A percentile compares a stretch with the other conserved stretches of the same genome.
phyloP scores from a whole-genome alignment of 1,140 invertebrate genomes.

The Apis dorsata region DNA sequence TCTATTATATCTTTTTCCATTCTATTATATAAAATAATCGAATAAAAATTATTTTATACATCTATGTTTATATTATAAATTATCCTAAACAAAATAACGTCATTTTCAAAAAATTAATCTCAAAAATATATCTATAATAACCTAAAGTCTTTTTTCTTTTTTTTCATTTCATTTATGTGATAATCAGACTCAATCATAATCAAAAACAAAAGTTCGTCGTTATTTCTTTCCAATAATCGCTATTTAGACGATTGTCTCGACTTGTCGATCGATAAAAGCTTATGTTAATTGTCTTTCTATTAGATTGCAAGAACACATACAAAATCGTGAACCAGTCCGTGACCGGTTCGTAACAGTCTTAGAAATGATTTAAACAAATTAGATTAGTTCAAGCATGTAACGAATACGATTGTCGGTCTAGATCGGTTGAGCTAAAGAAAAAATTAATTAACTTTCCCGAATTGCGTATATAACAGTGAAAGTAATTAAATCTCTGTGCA shows the following conservation, averaged over 20 bases:
- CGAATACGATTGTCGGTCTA: slow-evolving; percentile 21
- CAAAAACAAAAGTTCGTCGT: neutral
- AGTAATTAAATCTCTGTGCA: slow-evolving; percentile 47
- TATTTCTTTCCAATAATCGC: neutral
- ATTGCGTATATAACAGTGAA: slow-evolving; percentile 30
- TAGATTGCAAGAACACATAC: slow-evolving; percentile 40
- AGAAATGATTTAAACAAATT: slow-evolving; percentile 43
- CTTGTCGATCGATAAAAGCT: slow-evolving; percentile 34
- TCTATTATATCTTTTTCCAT: too few species aligned
- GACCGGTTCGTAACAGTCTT: slow-evolving; percentile 38
- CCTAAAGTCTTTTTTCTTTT: neutral
- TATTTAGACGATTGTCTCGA: slow-evolving; percentile 13
- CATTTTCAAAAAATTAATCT: too few species aligned
- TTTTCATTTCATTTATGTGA: neutral
- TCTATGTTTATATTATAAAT: too few species aligned
- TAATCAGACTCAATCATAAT: neutral
- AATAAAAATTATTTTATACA: too few species aligned
- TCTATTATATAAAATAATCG: too few species aligned
- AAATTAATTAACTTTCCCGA: slow-evolving; percentile 49
- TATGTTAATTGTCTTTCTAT: slow-evolving; percentile 55
- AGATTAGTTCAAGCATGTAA: slow-evolving; percentile 41
- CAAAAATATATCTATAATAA: too few species aligned
- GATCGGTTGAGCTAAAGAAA: slow-evolving; percentile 18
- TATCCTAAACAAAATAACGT: too few species aligned
- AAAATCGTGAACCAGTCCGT: slow-evolving; percentile 27